Evolutionary conservation across 2,113 vertebrate genomes (phyloP), one percentile per base, ranked within the genome.

Genomic region (Oreocharis arfaki): DNA sequence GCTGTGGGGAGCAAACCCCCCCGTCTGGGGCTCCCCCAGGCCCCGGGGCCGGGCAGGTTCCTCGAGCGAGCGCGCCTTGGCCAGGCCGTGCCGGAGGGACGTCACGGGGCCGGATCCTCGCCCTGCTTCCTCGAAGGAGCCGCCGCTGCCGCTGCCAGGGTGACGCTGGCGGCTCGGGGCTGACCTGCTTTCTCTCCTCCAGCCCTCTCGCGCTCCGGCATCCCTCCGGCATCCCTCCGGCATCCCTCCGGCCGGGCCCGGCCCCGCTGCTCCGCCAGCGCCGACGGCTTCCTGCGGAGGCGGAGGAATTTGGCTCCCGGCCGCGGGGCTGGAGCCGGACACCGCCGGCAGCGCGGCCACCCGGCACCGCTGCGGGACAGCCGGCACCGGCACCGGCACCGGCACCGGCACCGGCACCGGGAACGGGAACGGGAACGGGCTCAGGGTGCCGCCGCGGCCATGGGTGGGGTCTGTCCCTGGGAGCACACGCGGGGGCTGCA

Each of bases 71-170:
- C 7, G 19, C 21, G 49, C 11, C 3, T 6, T 0, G 10, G 79
- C 94, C 87, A 61, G 92, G 73, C 79, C 7, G 75, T 1, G 64
- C 85, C 24, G 59, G 84, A 32, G 75, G 87, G 49, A 50, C 75
- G 92, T 90, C 95, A 68, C 42, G 16, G 46, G 78, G 65, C 70
- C 89, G 49, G 57, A 55, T 92, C 63, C 94, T 68, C 61, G 53
- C 84, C 83, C 67, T 33, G 47, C 92, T 95, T 96, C 95, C 95
- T 95, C 95, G 95, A 96, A 95, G 94, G 95, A 85, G 84, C 87
- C n/a, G 89, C 86, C 20, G 80, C 80, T n/a, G 79, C 87, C 67
- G 74, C 84, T 93, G 95, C 95, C 95, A 96, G 94, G 90, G 95
- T 93, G 95, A 90, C 76, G 94, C 87, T 68, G 95, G 89, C 86